phyloP scores from a whole-genome alignment of 2,113 vertebrate genomes.

The Sigmodon hispidus region DNA sequence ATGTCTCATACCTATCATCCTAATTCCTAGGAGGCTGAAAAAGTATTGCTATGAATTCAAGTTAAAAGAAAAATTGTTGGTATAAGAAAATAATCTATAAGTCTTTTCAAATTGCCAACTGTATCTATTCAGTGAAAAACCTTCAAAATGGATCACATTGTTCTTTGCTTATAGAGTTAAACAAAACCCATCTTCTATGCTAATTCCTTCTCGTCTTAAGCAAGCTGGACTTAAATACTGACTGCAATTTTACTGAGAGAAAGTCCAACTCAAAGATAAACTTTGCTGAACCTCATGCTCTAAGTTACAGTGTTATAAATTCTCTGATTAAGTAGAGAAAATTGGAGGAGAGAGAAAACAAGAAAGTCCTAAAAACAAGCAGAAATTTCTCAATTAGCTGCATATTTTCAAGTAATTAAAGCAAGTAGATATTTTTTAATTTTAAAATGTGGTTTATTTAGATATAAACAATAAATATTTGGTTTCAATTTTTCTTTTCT shows the following conservation, averaged over 20 bases:
- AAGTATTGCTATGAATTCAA: background rate
- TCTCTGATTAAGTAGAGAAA: slow-evolving; percentile 1
- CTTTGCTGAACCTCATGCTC: background rate
- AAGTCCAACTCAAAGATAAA: slow-evolving; percentile 10
- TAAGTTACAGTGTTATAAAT: background rate
- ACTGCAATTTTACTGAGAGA: background rate
- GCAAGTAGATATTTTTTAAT: too few species aligned
- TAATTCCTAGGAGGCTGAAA: background rate
- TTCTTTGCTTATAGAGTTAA: background rate
- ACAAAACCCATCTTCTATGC: background rate
- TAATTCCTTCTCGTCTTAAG: background rate
- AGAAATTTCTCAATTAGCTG: background rate
- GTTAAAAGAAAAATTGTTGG: background rate
- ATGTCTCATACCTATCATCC: background rate
- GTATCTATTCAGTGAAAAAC: background rate
- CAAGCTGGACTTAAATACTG: background rate
- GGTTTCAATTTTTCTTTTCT: too few species aligned
- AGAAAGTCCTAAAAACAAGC: background rate
- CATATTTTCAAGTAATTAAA: too few species aligned
- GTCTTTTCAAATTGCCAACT: background rate
- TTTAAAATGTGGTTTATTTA: too few species aligned
- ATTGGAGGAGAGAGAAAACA: background rate
- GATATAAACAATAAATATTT: too few species aligned
- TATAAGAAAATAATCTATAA: background rate
- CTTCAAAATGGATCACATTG: background rate